Evolutionary conservation across 2,113 vertebrate species (phyloP).

Genomic region (Thalassoma bifasciatum): DNA sequence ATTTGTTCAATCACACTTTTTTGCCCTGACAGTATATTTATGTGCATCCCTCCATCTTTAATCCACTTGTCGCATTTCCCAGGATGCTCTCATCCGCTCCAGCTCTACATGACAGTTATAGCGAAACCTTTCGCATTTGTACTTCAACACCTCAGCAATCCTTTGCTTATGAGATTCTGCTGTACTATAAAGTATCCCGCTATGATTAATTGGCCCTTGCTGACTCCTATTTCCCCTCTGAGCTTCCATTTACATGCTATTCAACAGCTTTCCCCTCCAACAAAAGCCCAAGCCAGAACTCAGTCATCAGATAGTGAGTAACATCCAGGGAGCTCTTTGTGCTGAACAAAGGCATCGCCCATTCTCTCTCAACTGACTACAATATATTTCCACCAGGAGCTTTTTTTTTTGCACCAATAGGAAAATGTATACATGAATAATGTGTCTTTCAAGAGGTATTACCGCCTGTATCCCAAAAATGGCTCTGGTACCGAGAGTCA

Average conservation of each 20-base stretch:
- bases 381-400: conserved; percentile 21
- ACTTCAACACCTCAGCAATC: conserved; percentile 7
- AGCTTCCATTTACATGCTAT: conserved; percentile 26
- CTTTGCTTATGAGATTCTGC: conserved; percentile 13
- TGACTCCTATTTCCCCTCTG: background rate
- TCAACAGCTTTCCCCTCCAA: conserved; percentile 37
- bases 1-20: background rate
- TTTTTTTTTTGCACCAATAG: conserved; percentile 13
- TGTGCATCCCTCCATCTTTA: background rate
- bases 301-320: conserved; percentile 42
- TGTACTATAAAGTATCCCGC: conserved; percentile 6
- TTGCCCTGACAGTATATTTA: background rate
- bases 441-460: background rate
- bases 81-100: conserved; percentile 15
- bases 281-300: conserved; percentile 30
- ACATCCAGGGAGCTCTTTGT: conserved; percentile 46
- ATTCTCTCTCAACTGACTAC: conserved; percentile 6
- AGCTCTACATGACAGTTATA: conserved; percentile 36
- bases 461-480: background rate
- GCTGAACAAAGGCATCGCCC: conserved; percentile 46
- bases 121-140: conserved; percentile 1
- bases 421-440: conserved; percentile 6
- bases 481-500: background rate
- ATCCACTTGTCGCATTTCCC: conserved; percentile 37
- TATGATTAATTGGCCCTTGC: conserved; percentile 21